A percentile compares a stretch with the other conserved stretches of the same genome.
Conservation (phyloP, 2,888 invertebrate species). For the Latrodectus elegans region DNA sequence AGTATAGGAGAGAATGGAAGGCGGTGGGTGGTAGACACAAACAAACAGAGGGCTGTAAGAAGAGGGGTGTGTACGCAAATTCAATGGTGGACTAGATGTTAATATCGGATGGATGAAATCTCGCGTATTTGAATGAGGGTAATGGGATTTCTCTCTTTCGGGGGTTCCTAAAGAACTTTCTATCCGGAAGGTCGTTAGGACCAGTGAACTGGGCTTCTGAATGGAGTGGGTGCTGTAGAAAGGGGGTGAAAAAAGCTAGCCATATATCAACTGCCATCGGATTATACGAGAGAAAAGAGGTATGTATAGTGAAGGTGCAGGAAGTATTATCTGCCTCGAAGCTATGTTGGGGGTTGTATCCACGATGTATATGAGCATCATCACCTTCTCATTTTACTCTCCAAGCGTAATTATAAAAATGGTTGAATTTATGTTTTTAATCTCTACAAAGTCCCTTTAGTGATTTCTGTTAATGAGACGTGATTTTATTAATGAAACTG, state of each 20-base stretch:
- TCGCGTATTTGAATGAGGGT: slow-evolving; percentile 16
- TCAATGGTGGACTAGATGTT: slow-evolving; percentile 13
- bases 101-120: slow-evolving; percentile 8
- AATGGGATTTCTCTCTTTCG: slow-evolving; percentile 13
- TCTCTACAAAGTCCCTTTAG: too few species aligned
- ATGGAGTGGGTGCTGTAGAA: neutral
- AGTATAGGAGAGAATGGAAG: neutral
- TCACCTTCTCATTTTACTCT: too few species aligned
- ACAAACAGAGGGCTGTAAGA: neutral
- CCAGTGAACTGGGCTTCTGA: slow-evolving; percentile 4
- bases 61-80: neutral
- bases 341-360: slow-evolving; percentile 14
- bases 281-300: slow-evolving; percentile 51
- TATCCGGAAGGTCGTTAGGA: slow-evolving; percentile 35
- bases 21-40: neutral
- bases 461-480: too few species aligned
- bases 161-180: slow-evolving; percentile 16
- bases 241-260: slow-evolving; percentile 15
- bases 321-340: slow-evolving; percentile 56
- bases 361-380: neutral
- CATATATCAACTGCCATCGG: slow-evolving; percentile 54
- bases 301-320: slow-evolving; percentile 28
- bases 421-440: too few species aligned
- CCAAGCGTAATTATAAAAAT: too few species aligned
- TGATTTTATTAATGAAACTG: too few species aligned